Evolutionary conservation across 2,888 invertebrate genomes (phyloP).

Genomic region (Drosophila flavopinicola): DNA sequence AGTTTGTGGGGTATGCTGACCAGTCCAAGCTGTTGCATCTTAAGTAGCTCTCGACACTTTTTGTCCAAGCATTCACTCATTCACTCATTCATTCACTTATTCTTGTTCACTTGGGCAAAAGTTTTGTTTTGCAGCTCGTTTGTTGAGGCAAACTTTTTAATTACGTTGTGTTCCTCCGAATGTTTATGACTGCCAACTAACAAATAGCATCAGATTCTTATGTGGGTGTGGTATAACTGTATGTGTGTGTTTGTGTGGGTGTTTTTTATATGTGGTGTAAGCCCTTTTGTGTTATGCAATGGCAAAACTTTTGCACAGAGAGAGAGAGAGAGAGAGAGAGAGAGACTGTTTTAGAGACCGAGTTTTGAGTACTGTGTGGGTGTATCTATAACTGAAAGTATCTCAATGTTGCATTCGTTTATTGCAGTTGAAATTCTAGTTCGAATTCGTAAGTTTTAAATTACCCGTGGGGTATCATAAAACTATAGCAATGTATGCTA

Average conservation of each 20-base stretch:
- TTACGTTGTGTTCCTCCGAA: constrained; percentile 61
- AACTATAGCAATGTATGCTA: background rate
- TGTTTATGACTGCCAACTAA: constrained; percentile 48
- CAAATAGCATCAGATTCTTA: constrained; percentile 37
- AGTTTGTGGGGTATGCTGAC: background rate
- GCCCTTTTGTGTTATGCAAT: constrained; percentile 19
- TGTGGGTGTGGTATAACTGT: constrained; percentile 9
- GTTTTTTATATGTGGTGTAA: constrained; percentile 4
- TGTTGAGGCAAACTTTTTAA: constrained; percentile 64
- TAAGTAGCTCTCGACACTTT: constrained; percentile 17
- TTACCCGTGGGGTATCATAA: constrained; percentile 12
- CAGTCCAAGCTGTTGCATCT: constrained; percentile 39
- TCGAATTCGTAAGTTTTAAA: constrained; percentile 32
- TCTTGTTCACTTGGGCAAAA: constrained; percentile 17
- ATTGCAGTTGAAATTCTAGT: constrained; percentile 43
- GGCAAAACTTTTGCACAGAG: constrained; percentile 35
- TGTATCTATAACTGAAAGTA: constrained; percentile 38
- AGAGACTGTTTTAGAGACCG: constrained; percentile 28
- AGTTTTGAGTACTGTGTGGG: constrained; percentile 28
- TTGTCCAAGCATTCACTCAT: background rate
- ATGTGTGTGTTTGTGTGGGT: background rate
- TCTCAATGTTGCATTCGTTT: constrained; percentile 60
- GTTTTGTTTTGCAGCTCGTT: constrained; percentile 17
- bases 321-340: too few relatives aligned
- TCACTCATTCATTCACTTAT: constrained; percentile 10